Evolutionary conservation across 1,140 invertebrate genomes (phyloP), one percentile per base, ranked within the genome.

Genomic region (Phenacoccus solenopsis): DNA sequence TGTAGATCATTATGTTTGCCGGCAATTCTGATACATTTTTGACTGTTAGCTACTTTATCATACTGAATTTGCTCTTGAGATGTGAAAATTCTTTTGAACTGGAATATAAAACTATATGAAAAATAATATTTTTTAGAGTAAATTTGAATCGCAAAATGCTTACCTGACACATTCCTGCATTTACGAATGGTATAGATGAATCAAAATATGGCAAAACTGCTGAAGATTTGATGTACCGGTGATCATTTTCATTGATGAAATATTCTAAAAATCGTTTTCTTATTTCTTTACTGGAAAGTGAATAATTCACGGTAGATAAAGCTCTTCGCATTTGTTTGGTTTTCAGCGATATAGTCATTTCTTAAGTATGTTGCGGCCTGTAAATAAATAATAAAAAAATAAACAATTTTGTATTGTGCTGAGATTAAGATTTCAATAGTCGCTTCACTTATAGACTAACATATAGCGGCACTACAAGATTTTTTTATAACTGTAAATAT

Each of bases 101-200:
- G 79, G 73, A 73, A 72, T 70, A 74, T 73, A 73, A 74, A 22
- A 67, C 56, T 28, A 57, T 73, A 67, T 70, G 4, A 28, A 12
- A 32, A 22, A 70, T 21, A 70, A 59, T 25, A 4, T 9, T n/a
- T n/a, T n/a, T n/a, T n/a, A n/a, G n/a, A n/a, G n/a, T n/a, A n/a
- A n/a, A n/a, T n/a, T n/a, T n/a, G n/a, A n/a, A n/a, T n/a, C n/a
- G n/a, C n/a, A n/a, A n/a, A n/a, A 72, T 22, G 0, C 56, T 72
- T 80, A 96, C 94, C 84, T 98, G 96, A 82, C 98, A 98, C 96
- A 99, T 98, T 30, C 96, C 96, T 75, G 96, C 94, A 84, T 98
- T 98, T 1, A 94, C 90, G 82, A 98, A 98, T 20, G 94, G 85
- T 13, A 96, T 82, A 16, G 88, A 87, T 1, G 88, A 86, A 81